These are phyloP conservation scores for Numenius phaeopus DNA, from an alignment of 2,797 vertebrate genomes.

Conservation along the genomic window DNA sequence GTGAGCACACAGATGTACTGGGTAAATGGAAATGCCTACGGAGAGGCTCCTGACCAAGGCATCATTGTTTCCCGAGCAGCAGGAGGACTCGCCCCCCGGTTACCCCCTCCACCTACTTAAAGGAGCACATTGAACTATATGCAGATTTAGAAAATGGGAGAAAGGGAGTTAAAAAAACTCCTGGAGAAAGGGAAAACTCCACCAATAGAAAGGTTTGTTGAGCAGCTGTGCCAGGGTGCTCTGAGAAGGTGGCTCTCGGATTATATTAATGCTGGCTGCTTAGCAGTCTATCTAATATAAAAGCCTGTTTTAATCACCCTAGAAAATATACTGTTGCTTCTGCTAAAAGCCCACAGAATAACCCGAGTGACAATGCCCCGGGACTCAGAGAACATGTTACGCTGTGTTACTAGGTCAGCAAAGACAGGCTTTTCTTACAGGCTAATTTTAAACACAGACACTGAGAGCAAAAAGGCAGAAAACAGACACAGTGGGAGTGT, in stretches of 20 bases:
- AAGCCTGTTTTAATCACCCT: not conserved
- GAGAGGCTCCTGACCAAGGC: not conserved
- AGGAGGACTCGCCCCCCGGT: not conserved
- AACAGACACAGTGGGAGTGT: not conserved
- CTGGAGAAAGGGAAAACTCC: not conserved
- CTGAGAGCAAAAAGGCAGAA: not conserved
- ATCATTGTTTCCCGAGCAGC: not conserved
- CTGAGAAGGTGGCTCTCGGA: not conserved
- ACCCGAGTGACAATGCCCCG: not conserved
- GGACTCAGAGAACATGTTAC: not conserved
- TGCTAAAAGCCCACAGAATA: not conserved
- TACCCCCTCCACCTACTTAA: not conserved
- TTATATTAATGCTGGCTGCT: not conserved
- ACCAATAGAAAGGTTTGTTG: not conserved
- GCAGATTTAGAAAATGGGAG: not conserved
- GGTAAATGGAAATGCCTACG: not conserved
- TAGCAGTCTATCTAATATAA: not conserved
- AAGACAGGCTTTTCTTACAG: not conserved
- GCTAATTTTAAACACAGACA: not conserved
- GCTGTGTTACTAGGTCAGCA: slow-evolving; percentile 3
- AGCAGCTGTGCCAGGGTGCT: slow-evolving; percentile 13
- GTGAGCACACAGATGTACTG: not conserved
- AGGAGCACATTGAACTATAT: not conserved
- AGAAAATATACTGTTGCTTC: not conserved
- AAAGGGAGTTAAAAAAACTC: not conserved